Evolutionary conservation across 2,797 vertebrate species (phyloP).

Genomic region (Neosalanx taihuensis): DNA sequence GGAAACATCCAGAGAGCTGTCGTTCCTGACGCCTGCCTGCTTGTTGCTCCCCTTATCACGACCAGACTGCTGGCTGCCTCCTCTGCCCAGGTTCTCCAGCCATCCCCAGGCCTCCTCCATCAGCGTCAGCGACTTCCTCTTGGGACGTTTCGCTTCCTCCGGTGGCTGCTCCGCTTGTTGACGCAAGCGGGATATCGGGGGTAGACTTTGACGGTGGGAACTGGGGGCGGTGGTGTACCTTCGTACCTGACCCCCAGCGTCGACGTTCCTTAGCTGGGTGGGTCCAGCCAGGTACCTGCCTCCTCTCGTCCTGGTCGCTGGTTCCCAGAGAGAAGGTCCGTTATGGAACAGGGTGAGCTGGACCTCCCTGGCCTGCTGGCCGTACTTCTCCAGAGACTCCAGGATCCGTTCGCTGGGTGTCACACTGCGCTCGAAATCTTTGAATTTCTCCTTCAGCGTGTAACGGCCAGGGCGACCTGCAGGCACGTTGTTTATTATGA

Average conservation of each 20-base stretch:
- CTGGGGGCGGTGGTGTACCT: conserved; percentile 45
- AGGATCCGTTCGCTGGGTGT: conserved; percentile 64
- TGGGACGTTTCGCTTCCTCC: conserved; percentile 64
- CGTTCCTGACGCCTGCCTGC: conserved; percentile 51
- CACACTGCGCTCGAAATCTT: conserved; percentile 74
- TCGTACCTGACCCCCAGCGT: conserved; percentile 45
- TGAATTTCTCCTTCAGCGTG: conserved; percentile 74
- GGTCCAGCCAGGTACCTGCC: conserved; percentile 58
- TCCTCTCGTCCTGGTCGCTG: conserved; percentile 38
- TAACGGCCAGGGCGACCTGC: conserved; percentile 78
- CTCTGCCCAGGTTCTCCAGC: conserved; percentile 73
- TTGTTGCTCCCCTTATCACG: conserved; percentile 55
- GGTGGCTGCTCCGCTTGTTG: conserved; percentile 46
- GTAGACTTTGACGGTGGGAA: conserved; percentile 72
- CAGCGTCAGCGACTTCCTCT: conserved; percentile 75
- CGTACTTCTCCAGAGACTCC: conserved; percentile 73
- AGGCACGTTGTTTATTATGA: background rate
- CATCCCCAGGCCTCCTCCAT: conserved; percentile 79
- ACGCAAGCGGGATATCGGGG: conserved; percentile 52
- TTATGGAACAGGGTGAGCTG: conserved; percentile 70
- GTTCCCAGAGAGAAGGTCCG: conserved; percentile 52
- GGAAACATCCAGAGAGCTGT: conserved; percentile 40
- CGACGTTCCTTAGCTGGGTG: conserved; percentile 57
- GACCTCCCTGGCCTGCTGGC: conserved; percentile 73
- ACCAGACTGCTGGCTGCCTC: conserved; percentile 61